Conservation (phyloP, 2,113 vertebrate species). For the Picathartes gymnocephalus region DNA sequence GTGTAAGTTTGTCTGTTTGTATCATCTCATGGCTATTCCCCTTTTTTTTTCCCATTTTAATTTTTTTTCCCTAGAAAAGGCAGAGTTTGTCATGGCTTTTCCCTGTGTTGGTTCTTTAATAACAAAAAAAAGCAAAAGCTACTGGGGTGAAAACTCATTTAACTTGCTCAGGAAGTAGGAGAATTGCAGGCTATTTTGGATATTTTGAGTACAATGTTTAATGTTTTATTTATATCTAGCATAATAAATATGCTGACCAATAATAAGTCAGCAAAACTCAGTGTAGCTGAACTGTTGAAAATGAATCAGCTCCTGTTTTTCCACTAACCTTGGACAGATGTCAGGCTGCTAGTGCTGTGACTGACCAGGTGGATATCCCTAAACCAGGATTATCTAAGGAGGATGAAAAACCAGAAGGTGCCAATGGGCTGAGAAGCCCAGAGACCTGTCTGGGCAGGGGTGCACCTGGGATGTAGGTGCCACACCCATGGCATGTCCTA, state of each 20-base stretch:
- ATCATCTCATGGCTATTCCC: not conserved
- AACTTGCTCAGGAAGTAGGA: not conserved
- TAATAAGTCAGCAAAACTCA: conserved; percentile 16
- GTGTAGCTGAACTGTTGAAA: not conserved
- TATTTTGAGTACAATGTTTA: not conserved
- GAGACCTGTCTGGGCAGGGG: not conserved
- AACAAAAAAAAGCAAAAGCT: not conserved
- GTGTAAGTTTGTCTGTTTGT: not conserved
- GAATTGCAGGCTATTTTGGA: not conserved
- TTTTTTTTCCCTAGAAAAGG: not conserved
- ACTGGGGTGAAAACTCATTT: not conserved
- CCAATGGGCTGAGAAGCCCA: not conserved
- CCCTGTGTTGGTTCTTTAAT: not conserved
- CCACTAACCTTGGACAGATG: not conserved
- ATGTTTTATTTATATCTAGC: conserved; percentile 21
- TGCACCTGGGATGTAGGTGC: not conserved
- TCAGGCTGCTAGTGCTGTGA: not conserved
- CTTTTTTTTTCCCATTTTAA: not conserved
- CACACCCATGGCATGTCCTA: not conserved
- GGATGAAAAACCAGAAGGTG: not conserved
- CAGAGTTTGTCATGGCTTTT: not conserved
- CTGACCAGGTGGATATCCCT: not conserved
- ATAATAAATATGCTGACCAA: conserved; percentile 27
- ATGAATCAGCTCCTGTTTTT: not conserved
- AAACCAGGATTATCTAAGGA: not conserved